Conservation (phyloP, 2,888 invertebrate species). For the Campopleginae sp. region DNA sequence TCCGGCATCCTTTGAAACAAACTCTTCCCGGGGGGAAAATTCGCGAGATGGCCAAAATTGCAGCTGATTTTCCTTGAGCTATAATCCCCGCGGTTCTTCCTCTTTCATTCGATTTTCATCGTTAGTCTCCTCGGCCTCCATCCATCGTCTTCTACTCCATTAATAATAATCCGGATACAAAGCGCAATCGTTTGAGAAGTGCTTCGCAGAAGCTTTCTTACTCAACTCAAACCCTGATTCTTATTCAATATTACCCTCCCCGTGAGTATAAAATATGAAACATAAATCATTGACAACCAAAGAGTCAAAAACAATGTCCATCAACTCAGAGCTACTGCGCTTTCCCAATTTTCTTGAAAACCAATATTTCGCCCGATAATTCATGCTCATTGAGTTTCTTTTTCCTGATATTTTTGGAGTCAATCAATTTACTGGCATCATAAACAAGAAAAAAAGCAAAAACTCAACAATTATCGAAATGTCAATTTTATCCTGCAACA, state of each 20-base stretch:
- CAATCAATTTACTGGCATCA: neutral
- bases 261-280: neutral
- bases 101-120: constrained; percentile 61
- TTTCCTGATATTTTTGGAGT: neutral
- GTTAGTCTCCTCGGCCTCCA: constrained; percentile 25
- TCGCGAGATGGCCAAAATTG: constrained; percentile 29
- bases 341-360: neutral
- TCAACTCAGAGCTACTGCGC: neutral
- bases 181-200: constrained; percentile 14
- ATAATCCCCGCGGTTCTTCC: constrained; percentile 29
- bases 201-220: neutral
- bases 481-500: too few species aligned
- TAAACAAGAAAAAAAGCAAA: neutral
- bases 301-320: neutral
- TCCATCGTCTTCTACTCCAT: constrained; percentile 20
- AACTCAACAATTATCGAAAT: neutral
- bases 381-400: neutral
- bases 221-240: constrained; percentile 20
- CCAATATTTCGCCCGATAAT: neutral
- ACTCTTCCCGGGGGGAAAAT: constrained; percentile 28
- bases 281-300: neutral
- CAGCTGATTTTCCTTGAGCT: constrained; percentile 53
- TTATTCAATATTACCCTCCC: constrained; percentile 16
- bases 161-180: constrained; percentile 52
- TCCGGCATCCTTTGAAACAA: constrained; percentile 56